Evolutionary conservation across 2,797 vertebrate species (phyloP).

Genomic region (Catharus ustulatus): DNA sequence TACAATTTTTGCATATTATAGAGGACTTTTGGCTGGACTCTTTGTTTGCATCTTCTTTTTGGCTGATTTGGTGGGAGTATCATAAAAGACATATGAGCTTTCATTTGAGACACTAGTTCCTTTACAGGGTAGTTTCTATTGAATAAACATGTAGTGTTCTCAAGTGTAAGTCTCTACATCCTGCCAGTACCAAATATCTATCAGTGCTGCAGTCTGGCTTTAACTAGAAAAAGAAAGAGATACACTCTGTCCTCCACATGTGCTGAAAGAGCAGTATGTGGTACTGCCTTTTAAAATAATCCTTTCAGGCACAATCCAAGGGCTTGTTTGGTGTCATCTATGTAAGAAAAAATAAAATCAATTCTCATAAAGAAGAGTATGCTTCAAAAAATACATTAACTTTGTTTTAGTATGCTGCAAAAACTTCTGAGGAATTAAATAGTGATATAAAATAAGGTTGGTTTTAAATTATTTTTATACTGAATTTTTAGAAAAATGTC

Average conservation of each 20-base stretch:
- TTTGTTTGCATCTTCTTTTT: constrained; percentile 6
- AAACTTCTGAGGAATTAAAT: neutral
- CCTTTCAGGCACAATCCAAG: neutral
- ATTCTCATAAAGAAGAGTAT: neutral
- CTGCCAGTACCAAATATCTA: neutral
- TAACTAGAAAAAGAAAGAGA: neutral
- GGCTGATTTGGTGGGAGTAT: neutral
- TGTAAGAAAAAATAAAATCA: neutral
- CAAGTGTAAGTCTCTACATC: neutral
- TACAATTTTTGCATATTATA: neutral
- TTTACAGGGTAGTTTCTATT: neutral
- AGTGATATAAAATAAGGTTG: neutral
- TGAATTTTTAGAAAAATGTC: neutral
- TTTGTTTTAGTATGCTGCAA: neutral
- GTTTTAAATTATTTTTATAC: neutral
- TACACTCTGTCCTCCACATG: neutral
- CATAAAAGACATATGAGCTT: neutral
- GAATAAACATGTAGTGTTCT: neutral
- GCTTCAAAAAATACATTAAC: neutral
- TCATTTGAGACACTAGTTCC: neutral
- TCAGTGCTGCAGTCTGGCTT: neutral
- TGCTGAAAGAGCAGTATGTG: neutral
- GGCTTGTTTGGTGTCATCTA: neutral
- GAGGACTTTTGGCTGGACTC: neutral
- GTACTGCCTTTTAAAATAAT: neutral